These are phyloP conservation scores for Achatina immaculata DNA, from an alignment of 1,140 invertebrate genomes.

Conservation along the genomic window DNA sequence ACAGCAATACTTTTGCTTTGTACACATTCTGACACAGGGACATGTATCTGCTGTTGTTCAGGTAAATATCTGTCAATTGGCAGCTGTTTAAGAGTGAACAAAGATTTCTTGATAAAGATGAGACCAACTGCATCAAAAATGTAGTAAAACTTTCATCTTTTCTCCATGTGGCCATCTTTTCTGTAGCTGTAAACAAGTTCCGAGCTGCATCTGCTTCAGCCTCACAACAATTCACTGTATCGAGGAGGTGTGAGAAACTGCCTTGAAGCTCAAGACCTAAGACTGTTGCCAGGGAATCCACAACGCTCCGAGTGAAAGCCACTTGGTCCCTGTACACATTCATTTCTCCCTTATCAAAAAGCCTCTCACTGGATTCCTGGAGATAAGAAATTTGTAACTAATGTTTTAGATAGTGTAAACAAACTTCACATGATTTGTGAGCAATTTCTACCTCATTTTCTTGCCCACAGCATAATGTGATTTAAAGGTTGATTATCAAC, in stretches of 20 bases:
- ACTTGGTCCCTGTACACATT: slow-evolving; percentile 72
- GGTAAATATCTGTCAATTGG: neutral
- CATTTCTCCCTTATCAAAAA: slow-evolving; percentile 74
- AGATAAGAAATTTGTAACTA: slow-evolving; percentile 37
- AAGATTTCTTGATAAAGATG: neutral
- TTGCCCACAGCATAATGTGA: too few species aligned
- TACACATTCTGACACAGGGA: slow-evolving; percentile 9
- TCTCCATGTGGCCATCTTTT: neutral
- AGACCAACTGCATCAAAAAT: neutral
- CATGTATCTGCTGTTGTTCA: slow-evolving; percentile 13
- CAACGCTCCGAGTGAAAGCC: slow-evolving; percentile 44
- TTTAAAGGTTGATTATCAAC: too few species aligned
- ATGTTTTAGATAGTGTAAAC: too few species aligned
- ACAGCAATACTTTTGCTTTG: neutral
- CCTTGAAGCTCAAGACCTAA: neutral
- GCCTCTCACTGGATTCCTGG: slow-evolving; percentile 68
- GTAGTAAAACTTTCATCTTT: neutral
- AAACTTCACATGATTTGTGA: too few species aligned
- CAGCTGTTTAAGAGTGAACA: neutral
- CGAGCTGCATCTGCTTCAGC: neutral
- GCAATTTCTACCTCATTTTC: too few species aligned
- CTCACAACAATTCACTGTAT: neutral
- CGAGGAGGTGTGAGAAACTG: neutral
- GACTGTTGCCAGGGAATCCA: neutral
- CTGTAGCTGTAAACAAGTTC: neutral